phyloP scores from a whole-genome alignment of 2,113 vertebrate genomes.

The Gorsachius goisagi region DNA sequence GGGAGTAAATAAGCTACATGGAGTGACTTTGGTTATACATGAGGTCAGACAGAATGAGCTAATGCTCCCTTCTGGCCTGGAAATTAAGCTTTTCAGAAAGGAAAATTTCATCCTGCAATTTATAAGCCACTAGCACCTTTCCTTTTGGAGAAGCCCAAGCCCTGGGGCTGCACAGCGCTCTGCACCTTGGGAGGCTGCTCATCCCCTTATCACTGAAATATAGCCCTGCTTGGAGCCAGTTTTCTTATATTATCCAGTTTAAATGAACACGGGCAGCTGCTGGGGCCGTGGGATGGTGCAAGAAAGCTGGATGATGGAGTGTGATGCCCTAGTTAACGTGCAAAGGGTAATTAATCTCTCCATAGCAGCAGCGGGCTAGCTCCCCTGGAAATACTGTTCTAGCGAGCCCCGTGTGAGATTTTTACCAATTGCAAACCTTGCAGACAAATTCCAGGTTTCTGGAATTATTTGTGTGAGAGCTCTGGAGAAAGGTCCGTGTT shows the following conservation, averaged over 20 bases:
- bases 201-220: neutral
- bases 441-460: neutral
- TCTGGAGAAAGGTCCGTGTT: neutral
- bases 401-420: neutral
- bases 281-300: neutral
- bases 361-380: neutral
- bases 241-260: neutral
- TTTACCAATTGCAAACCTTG: neutral
- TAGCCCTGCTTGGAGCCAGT: neutral
- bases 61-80: constrained; percentile 31
- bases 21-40: neutral
- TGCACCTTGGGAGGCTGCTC: neutral
- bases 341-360: neutral
- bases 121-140: neutral
- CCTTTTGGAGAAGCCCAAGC: neutral
- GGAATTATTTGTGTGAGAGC: neutral
- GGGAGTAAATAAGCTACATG: neutral
- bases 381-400: neutral
- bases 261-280: neutral
- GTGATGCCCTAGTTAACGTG: neutral
- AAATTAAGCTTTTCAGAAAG: neutral
- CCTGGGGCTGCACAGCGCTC: neutral
- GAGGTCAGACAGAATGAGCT: constrained; percentile 50
- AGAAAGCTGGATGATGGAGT: fast-evolving
- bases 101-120: neutral